phyloP scores from a whole-genome alignment of 2,113 vertebrate genomes.

The Caretta caretta region DNA sequence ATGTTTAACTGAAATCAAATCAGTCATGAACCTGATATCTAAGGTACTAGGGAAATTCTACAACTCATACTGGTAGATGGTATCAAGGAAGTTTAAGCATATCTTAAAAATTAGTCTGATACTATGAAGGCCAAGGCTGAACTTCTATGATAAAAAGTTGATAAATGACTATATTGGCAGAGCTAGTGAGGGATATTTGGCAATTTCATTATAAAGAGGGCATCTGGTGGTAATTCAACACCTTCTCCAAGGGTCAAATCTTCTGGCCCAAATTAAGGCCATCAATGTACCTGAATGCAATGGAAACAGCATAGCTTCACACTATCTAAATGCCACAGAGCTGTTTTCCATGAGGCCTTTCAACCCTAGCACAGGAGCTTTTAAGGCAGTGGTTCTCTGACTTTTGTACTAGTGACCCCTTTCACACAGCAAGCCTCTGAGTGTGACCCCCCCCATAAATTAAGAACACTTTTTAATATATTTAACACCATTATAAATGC shows the following conservation, averaged over 20 bases:
- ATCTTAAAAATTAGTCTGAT: accelerated
- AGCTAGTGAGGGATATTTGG: neutral
- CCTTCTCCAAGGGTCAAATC: neutral
- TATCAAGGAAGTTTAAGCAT: neutral
- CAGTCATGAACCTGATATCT: neutral
- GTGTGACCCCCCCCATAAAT: no score
- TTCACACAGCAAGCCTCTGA: no score
- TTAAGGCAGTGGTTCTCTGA: neutral
- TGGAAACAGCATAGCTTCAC: neutral
- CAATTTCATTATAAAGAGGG: accelerated
- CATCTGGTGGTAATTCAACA: neutral
- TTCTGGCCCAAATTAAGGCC: neutral
- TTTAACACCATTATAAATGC: no score
- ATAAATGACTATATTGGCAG: neutral
- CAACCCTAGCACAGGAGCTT: neutral
- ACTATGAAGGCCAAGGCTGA: neutral
- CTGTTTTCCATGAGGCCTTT: accelerated
- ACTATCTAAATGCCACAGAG: neutral
- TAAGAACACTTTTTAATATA: no score
- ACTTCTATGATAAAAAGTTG: neutral
- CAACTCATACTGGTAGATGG: neutral
- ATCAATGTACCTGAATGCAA: neutral
- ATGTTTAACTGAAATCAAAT: neutral
- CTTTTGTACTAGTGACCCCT: no score
- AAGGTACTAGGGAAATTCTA: accelerated